phyloP scores from a whole-genome alignment of 2,113 vertebrate species.

The Cottus gobio region DNA sequence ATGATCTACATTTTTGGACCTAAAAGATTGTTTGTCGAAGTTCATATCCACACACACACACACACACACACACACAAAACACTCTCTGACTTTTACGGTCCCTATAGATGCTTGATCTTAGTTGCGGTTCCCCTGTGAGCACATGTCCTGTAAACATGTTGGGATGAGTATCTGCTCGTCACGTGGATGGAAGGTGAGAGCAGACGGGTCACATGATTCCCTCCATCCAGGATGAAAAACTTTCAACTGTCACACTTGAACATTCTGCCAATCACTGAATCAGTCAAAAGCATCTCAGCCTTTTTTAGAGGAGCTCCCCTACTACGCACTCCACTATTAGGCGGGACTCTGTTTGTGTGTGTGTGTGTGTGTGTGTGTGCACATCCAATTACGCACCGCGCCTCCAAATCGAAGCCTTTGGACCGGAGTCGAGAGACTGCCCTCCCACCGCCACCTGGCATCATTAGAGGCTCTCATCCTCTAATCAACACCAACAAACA shows the following conservation, averaged over 20 bases:
- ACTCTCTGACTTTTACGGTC: not conserved
- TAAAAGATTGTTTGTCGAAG: not conserved
- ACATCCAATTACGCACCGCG: conserved; percentile 8
- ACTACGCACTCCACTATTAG: conserved; percentile 22
- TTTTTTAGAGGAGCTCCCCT: conserved; percentile 28
- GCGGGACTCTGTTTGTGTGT: not conserved
- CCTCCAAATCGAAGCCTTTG: conserved; percentile 46
- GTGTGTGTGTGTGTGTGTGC: not conserved
- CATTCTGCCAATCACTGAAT: conserved; percentile 46
- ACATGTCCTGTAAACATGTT: not conserved
- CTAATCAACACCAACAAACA: conserved; percentile 75
- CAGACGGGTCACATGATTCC: conserved; percentile 23
- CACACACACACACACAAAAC: too few relatives aligned
- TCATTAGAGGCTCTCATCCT: conserved; percentile 70
- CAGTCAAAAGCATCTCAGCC: conserved; percentile 26
- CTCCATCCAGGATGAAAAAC: conserved; percentile 5
- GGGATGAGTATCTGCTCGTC: not conserved
- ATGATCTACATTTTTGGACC: not conserved
- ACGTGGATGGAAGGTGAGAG: not conserved
- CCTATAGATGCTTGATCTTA: too few relatives aligned
- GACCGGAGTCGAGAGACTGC: conserved; percentile 52
- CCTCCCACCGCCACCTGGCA: conserved; percentile 68
- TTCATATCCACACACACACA: too few relatives aligned
- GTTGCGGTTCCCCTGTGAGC: too few relatives aligned
- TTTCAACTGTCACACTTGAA: conserved; percentile 16